Percentiles rank a stretch among this genome's conserved stretches.
Conservation (phyloP, 2,113 vertebrate genomes). For the Sinocyclocheilus rhinocerous region DNA sequence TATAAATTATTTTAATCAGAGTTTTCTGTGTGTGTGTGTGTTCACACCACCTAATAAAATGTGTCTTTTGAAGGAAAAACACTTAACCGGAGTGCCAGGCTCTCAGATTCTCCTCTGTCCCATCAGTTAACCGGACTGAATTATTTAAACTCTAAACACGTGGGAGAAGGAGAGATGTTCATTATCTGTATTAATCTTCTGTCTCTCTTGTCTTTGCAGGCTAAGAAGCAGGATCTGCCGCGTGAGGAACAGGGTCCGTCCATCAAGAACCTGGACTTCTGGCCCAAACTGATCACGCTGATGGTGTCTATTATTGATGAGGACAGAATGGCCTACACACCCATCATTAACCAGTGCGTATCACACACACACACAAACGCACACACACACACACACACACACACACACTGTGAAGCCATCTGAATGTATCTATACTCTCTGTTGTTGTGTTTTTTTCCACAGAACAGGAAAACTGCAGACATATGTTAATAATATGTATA, state of each 20-base stretch:
- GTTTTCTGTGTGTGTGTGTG: background rate
- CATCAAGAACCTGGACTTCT: constrained; percentile 86
- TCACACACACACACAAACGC: too few species aligned
- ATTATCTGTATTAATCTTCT: background rate
- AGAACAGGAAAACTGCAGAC: too few species aligned
- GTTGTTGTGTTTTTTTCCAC: too few species aligned
- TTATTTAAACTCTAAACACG: constrained; percentile 2
- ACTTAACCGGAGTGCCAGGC: background rate
- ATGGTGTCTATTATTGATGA: constrained; percentile 86
- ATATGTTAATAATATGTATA: too few species aligned
- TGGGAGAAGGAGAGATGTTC: background rate
- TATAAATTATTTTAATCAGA: background rate
- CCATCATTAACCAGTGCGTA: constrained; percentile 86
- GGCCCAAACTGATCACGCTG: constrained; percentile 68
- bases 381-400: background rate
- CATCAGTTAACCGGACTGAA: background rate
- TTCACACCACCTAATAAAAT: background rate
- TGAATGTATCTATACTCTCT: too few species aligned
- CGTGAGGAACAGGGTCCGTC: constrained; percentile 87
- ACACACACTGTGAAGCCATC: too few species aligned
- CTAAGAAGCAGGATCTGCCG: constrained; percentile 82
- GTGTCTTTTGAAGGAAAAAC: constrained; percentile 18
- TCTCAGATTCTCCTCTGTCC: background rate
- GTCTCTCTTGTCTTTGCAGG: constrained; percentile 62
- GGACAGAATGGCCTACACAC: constrained; percentile 84